Percentiles rank a stretch among this genome's conserved stretches.
Evolutionary conservation across 2,888 invertebrate species (phyloP).

Genomic region (Acleris literana): DNA sequence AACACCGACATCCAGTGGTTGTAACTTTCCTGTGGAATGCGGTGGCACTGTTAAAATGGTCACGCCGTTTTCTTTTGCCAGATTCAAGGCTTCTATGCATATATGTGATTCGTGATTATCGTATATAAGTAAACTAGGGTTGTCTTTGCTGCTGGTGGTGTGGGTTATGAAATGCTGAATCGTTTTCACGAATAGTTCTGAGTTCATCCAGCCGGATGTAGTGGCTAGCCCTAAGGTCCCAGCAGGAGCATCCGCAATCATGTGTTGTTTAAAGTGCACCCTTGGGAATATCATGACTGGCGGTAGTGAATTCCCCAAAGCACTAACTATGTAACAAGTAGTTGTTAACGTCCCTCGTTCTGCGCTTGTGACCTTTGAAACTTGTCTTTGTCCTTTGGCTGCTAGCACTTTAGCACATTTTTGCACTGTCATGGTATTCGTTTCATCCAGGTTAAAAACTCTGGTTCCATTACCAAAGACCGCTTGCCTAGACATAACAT

Average conservation of each 20-base stretch:
- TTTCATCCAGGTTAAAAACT: conserved; percentile 56
- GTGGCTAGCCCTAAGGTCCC: conserved; percentile 56
- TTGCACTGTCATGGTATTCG: conserved; percentile 52
- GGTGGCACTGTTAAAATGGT: conserved; percentile 60
- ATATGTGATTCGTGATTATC: conserved; percentile 64
- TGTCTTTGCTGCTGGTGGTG: conserved; percentile 43
- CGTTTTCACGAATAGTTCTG: conserved; percentile 50
- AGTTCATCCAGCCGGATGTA: conserved; percentile 56
- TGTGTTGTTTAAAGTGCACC: conserved; percentile 42
- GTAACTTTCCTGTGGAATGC: conserved; percentile 59
- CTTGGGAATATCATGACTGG: conserved; percentile 23
- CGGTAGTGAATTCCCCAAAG: conserved; percentile 1
- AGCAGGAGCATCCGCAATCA: conserved; percentile 51
- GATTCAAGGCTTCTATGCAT: conserved; percentile 63
- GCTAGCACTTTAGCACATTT: conserved; percentile 53
- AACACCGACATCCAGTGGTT: conserved; percentile 48
- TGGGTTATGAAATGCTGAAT: conserved; percentile 55
- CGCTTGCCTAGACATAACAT: conserved; percentile 32
- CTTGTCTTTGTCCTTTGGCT: conserved; percentile 24
- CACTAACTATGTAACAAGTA: conserved; percentile 2
- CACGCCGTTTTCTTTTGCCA: conserved; percentile 54
- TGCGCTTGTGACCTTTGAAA: conserved; percentile 3
- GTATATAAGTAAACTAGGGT: conserved; percentile 47
- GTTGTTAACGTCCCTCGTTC: conserved; percentile 5
- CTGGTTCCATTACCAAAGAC: conserved; percentile 46